A percentile compares a stretch with the other conserved stretches of the same genome.
Evolutionary conservation across 2,113 vertebrate genomes (phyloP).

Genomic region (Hyla sarda): DNA sequence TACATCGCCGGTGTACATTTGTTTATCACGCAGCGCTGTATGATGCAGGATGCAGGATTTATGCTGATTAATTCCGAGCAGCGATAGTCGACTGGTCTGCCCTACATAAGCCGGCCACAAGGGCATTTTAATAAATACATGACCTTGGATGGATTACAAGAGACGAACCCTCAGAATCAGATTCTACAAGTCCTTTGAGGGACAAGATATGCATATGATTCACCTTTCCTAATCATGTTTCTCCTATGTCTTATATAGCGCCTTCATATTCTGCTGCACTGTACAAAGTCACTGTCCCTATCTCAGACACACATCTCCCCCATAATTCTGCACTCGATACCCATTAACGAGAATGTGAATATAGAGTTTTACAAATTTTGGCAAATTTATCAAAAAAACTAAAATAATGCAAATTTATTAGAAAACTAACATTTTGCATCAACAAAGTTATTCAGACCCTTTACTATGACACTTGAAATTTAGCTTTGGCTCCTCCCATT

Average conservation of each 20-base stretch:
- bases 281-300: no score
- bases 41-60: neutral
- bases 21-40: neutral
- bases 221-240: neutral
- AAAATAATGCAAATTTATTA: no score
- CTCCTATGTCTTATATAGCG: neutral
- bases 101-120: neutral
- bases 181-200: neutral
- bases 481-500: no score
- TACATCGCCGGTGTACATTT: neutral
- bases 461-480: no score
- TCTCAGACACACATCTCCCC: no score
- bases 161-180: neutral
- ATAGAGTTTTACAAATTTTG: no score
- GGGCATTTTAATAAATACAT: neutral
- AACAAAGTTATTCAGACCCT: no score
- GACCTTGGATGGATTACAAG: neutral
- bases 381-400: no score
- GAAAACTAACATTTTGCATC: no score
- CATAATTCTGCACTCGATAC: no score
- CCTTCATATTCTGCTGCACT: neutral
- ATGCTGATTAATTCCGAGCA: constrained; percentile 7
- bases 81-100: neutral
- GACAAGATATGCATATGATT: neutral
- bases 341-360: no score